These are phyloP conservation scores for Cassiopea xamachana DNA, from an alignment of 30 jellyfish, hydroid and myxozoan species.

Conservation along the genomic window DNA sequence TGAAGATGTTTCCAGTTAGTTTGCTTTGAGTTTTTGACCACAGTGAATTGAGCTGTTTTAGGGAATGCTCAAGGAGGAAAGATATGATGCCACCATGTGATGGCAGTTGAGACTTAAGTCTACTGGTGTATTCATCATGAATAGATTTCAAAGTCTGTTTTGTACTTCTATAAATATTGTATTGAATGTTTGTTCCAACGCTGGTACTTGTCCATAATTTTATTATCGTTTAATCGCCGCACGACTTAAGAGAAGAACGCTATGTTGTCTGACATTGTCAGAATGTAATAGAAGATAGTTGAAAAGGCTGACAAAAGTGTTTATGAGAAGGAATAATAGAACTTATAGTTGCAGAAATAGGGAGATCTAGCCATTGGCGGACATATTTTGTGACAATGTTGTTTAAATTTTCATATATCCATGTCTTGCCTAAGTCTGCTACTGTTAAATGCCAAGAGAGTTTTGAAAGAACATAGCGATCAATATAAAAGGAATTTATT, in stretches of 20 bases:
- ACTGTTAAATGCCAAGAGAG: constrained; percentile 10
- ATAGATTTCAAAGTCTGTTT: background rate
- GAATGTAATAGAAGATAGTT: background rate
- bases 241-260: background rate
- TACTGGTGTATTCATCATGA: background rate
- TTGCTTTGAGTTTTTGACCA: background rate
- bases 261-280: background rate
- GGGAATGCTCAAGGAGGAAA: background rate
- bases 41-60: background rate
- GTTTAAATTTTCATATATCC: background rate
- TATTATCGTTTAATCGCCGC: background rate
- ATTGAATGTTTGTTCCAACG: background rate
- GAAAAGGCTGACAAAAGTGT: background rate
- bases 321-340: background rate
- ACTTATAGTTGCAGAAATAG: background rate
- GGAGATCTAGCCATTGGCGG: constrained; percentile 11
- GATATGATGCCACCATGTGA: background rate
- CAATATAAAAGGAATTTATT: background rate
- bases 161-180: background rate
- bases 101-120: background rate
- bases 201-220: background rate
- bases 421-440: background rate
- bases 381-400: background rate
- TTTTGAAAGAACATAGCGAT: constrained; percentile 1
- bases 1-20: background rate